Evolutionary conservation across 1,140 invertebrate genomes (phyloP), one percentile per base, ranked within the genome.

Genomic region (Drosophila littoralis): DNA sequence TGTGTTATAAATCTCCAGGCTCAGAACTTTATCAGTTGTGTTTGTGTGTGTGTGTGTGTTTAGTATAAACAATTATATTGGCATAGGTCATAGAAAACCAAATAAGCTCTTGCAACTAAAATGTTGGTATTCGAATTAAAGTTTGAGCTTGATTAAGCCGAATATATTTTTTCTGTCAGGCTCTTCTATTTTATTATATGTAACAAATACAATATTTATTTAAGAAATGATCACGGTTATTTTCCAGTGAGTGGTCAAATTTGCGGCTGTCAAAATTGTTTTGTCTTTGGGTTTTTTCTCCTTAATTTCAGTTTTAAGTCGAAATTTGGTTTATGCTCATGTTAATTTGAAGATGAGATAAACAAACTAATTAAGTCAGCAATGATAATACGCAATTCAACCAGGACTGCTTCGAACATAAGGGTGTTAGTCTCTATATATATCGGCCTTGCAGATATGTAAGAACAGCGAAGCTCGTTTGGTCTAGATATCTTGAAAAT

Each of bases 291-390:
- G 38, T 43, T 52, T 36, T 68, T 33, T 50, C 9, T 45, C 4
- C 7, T 13, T 7, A 13, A 43, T 68, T 52, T 52, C n/a, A 10
- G 2, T n/a, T 15, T 15, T 28, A 52, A 43, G 36, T 22, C 10
- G 10, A 40, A 54, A 8, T 10, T 50, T 6, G 12, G 22, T 65
- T 71, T 71, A 70, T 71, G 61, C 36, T 40, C 9, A 42, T 71
- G 52, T 28, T 65, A 71, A 71, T 71, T 71, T 42, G 6, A 45
- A 45, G 38, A 1, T 3, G 40, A 48, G 46, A 45, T 28, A 38
- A 54, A 33, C 40, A 32, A 48, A 63, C 22, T 36, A 55, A 46
- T 54, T 38, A 63, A 52, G 15, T 28, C 32, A n/a, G 28, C 42
- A 50, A 32, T 6, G 2, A 3, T 17, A 57, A 13, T 7, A 32